Evolutionary conservation across 2,797 vertebrate species (phyloP), one percentile per base, ranked within the genome.

Genomic region (Danio tinwini): DNA sequence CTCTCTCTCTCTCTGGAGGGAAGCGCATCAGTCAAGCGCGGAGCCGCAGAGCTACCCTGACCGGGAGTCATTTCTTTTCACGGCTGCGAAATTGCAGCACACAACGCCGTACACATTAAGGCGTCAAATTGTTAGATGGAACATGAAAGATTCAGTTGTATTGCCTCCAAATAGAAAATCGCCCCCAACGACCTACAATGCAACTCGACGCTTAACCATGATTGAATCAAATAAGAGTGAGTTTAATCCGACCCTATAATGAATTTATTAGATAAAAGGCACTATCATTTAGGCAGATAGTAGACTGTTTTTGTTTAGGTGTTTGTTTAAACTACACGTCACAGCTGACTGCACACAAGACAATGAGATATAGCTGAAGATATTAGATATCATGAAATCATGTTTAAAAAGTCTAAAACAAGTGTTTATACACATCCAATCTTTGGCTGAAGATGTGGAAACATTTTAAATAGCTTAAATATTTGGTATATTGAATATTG

Each of bases 121-220:
- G 88, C 88, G 83, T 90, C 88, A 88, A 74, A 89, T 83, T 84
- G 88, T 84, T 78, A 67, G 79, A 89, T 83, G 78, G 80, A 78
- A 87, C 85, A 90, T 90, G 83, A 91, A 89, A 91, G 88, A 89
- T 89, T 87, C 85, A 84, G 72, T 81, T 82, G 84, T 77, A 87
- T 69, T 85, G 65, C 80, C 80, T 65, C 84, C 76, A 86, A 88
- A 90, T 88, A 85, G 86, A 83, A 89, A 89, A 90, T 88, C 87
- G 88, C 84, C 83, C 83, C 85, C 83, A 89, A 89, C 76, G 83
- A 88, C 76, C 64, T 64, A 74, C 86, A 62, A 77, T 84, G 86
- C 89, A 86, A 79, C 84, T 78, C 52, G 11, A 21, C 52, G 84
- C 88, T 85, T 77, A 53, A 72, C 77, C 44, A 69, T 11, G 74